Conservation (phyloP, 2,888 invertebrate genomes). For the Rosalia funebris region DNA sequence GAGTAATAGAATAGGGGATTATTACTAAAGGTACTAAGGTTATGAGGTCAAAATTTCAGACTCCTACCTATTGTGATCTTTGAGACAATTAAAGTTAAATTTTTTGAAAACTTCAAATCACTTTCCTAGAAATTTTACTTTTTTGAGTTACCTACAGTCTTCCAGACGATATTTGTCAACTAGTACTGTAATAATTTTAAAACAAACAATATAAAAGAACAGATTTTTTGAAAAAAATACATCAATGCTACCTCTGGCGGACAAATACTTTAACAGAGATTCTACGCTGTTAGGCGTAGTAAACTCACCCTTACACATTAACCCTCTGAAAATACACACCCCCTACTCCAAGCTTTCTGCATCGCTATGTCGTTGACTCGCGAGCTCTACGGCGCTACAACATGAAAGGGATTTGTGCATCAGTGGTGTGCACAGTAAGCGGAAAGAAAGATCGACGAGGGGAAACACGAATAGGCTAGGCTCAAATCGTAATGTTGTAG, state of each 20-base stretch:
- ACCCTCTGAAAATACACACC: constrained; percentile 41
- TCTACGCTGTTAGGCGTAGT: constrained; percentile 4
- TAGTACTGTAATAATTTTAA: too few relatives aligned
- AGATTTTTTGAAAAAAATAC: too few relatives aligned
- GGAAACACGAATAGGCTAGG: neutral
- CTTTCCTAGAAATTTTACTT: too few relatives aligned
- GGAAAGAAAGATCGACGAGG: constrained; percentile 15
- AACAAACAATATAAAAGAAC: too few relatives aligned
- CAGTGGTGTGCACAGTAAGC: constrained; percentile 35
- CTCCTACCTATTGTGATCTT: too few relatives aligned
- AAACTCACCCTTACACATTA: constrained; percentile 28
- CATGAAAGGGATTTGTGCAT: constrained; percentile 43
- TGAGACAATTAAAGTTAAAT: too few relatives aligned
- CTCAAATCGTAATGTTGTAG: constrained; percentile 12
- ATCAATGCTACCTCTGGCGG: constrained; percentile 14
- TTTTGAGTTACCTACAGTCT: too few relatives aligned
- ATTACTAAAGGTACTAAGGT: too few relatives aligned
- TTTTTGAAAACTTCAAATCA: too few relatives aligned
- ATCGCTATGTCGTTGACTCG: constrained; percentile 45
- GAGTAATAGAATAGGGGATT: too few relatives aligned
- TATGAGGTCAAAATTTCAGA: too few relatives aligned
- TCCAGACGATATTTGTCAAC: too few relatives aligned
- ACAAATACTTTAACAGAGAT: neutral
- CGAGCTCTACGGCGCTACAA: constrained; percentile 33
- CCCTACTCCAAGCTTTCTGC: constrained; percentile 40